Percentiles rank a stretch among this genome's conserved stretches.
Evolutionary conservation across 2,113 vertebrate species (phyloP).

Genomic region (Redunca redunca): DNA sequence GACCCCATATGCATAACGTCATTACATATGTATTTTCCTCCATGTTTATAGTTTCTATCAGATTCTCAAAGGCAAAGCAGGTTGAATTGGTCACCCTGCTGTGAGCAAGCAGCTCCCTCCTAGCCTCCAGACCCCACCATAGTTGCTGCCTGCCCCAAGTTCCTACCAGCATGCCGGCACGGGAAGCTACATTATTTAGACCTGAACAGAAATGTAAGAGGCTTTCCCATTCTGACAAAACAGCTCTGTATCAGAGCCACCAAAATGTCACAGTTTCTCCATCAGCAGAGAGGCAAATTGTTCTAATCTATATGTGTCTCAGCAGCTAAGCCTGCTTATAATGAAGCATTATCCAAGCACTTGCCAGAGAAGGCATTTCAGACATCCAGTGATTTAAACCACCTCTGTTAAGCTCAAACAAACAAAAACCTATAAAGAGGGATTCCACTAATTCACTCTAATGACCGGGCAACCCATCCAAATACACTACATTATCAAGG

Average conservation of each 20-base stretch:
- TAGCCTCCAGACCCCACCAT: no score
- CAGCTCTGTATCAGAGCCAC: neutral
- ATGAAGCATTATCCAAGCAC: neutral
- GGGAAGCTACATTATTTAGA: neutral
- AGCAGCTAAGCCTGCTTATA: slow-evolving; percentile 12
- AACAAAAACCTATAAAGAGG: slow-evolving; percentile 56
- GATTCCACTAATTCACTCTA: slow-evolving; percentile 69
- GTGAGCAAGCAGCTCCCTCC: no score
- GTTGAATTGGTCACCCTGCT: neutral
- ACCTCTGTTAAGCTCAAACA: slow-evolving; percentile 62
- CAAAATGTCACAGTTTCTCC: slow-evolving; percentile 25
- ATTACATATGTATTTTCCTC: neutral
- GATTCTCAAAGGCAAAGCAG: neutral
- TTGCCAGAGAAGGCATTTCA: neutral
- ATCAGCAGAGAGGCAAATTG: slow-evolving; percentile 40
- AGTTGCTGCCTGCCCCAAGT: no score
- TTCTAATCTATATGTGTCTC: slow-evolving; percentile 37
- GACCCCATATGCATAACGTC: neutral
- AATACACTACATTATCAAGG: slow-evolving; percentile 24
- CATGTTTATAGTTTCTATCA: neutral
- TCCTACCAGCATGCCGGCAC: accelerated
- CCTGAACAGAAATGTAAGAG: neutral
- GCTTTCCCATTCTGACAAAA: neutral
- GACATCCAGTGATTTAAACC: slow-evolving; percentile 28
- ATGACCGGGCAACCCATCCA: slow-evolving; percentile 33